These are phyloP conservation scores for Planococcus citri DNA, from an alignment of 1,140 invertebrate genomes.

Conservation along the genomic window DNA sequence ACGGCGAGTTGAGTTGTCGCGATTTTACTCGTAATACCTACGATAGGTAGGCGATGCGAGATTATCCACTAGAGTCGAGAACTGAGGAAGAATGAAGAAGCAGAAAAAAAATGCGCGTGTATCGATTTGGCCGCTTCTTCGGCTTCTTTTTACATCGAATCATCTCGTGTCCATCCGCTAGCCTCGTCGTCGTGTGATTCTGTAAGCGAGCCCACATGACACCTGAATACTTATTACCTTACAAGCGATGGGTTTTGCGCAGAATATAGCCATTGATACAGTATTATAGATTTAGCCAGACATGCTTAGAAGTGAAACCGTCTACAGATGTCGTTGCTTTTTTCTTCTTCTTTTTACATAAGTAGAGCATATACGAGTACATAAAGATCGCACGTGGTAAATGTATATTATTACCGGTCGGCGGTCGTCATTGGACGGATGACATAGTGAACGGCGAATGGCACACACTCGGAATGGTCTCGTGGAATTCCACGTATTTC, in stretches of 20 bases:
- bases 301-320: constrained; percentile 6
- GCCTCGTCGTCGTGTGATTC: too few relatives aligned
- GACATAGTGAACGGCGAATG: too few relatives aligned
- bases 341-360: not conserved
- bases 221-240: not conserved
- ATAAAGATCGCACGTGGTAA: not conserved
- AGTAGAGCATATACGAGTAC: not conserved
- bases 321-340: not conserved
- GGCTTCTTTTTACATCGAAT: too few relatives aligned
- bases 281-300: too few relatives aligned
- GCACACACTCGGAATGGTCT: too few relatives aligned
- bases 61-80: not conserved
- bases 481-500: too few relatives aligned
- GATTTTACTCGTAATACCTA: too few relatives aligned
- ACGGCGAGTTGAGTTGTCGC: not conserved
- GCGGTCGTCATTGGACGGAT: too few relatives aligned
- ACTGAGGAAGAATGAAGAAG: not conserved
- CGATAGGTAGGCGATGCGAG: too few relatives aligned
- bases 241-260: not conserved
- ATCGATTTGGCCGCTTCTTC: too few relatives aligned
- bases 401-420: not conserved
- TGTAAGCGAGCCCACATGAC: not conserved
- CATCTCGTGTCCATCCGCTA: not conserved
- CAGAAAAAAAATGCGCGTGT: not conserved
- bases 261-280: too few relatives aligned